Base-by-base conservation (phyloP, 2,113 vertebrate genomes). In the Alexandromys fortis region DNA sequence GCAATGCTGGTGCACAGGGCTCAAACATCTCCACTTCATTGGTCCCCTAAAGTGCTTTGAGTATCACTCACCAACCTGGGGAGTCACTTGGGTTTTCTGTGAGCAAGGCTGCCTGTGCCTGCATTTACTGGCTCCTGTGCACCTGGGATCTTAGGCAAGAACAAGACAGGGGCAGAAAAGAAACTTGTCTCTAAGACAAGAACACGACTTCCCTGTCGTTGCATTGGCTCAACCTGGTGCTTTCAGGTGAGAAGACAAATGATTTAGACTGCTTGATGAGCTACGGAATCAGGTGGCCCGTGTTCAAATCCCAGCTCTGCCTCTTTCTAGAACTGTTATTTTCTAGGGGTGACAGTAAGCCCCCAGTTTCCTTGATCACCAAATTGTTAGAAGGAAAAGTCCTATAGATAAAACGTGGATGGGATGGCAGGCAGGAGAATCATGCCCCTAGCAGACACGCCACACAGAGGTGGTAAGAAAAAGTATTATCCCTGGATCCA, bases 11-110 rank as follows among this genome's bases (percentile, higher is more conserved):
- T 3, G 0, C 21, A 1, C 33, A 77, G 38, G 45, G 19, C 49
- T 11, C n/a, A 52, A 52, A 16, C n/a, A 35, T 85, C 1, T 22
- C 73, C 52, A 17, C 89, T 94, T 92, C 63, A 0, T 90, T 94
- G 68, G n/a, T 89, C 92, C 93, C 55, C n/a, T 65, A 38, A 96
- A 83, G 77, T 61, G 77, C 58, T 73, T 78, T 78, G 35, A 24
- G 47, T 42, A 70, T 96, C 63, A 72, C 45, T 88, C 7, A 0
- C 30, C 87, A n/a, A 88, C 17, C 68, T 21, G 82, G 89, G 2
- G 13, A 67, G n/a, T 86, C 77, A 61, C 21, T 77, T 42, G 72
- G 28, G 30, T 88, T 86, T 91, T 86, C 88, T 78, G 82, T 86
- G 58, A 63, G 68, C 49, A 35, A 61, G 58, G 82, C 12, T 72